Conservation (phyloP, 2,797 vertebrate genomes). For the Scleropages formosus region DNA sequence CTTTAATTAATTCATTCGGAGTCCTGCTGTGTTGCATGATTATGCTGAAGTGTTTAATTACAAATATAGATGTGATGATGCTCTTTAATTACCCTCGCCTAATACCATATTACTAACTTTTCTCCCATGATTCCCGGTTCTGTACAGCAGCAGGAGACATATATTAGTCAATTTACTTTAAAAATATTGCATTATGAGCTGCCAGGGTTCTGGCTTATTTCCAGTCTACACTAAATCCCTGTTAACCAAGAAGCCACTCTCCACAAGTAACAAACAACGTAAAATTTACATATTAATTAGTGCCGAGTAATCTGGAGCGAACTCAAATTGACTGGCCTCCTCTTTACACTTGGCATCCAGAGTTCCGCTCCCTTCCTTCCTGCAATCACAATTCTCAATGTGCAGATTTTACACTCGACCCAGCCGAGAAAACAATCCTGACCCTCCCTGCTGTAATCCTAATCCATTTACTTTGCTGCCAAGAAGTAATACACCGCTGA, state of each 20-base stretch:
- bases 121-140: constrained; percentile 65
- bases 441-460: constrained; percentile 30
- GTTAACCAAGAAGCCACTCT: constrained; percentile 36
- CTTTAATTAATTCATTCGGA: constrained; percentile 85
- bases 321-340: constrained; percentile 37
- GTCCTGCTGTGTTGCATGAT: constrained; percentile 84
- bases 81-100: constrained; percentile 82
- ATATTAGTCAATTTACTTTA: constrained; percentile 36
- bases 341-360: constrained; percentile 25
- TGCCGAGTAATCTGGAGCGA: constrained; percentile 34
- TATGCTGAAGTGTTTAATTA: constrained; percentile 90
- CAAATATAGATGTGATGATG: constrained; percentile 88
- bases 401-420: constrained; percentile 32
- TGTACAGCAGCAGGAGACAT: constrained; percentile 49
- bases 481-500: constrained; percentile 19
- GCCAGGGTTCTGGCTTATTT: constrained; percentile 36
- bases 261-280: constrained; percentile 38
- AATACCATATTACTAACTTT: constrained; percentile 64
- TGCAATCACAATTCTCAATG: constrained; percentile 15
- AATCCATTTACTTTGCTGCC: constrained; percentile 27
- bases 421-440: constrained; percentile 22
- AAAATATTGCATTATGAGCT: constrained; percentile 36
- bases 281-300: constrained; percentile 43
- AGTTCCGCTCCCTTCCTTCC: constrained; percentile 24
- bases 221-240: constrained; percentile 36